Conservation (phyloP, 2,888 invertebrate genomes). For the Pristionchus entomophagus region DNA sequence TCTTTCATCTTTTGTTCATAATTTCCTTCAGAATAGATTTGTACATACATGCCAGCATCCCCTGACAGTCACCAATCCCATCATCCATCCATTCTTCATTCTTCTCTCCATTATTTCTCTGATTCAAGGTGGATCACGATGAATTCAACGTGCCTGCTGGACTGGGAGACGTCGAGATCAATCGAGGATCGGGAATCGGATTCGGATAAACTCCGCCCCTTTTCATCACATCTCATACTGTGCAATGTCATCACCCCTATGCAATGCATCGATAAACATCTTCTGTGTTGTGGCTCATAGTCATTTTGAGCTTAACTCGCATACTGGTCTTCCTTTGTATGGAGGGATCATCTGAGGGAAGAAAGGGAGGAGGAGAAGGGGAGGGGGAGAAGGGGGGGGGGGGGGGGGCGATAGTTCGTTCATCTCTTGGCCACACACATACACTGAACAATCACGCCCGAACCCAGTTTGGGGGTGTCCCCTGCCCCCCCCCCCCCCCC, state of each 20-base stretch:
- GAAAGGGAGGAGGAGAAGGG: background rate
- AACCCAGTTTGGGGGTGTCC: slow-evolving; percentile 35
- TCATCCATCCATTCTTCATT: background rate
- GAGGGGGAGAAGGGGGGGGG: background rate
- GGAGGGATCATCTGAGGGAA: slow-evolving; percentile 26
- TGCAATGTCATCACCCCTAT: background rate
- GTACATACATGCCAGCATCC: too few species aligned
- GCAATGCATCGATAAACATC: slow-evolving; percentile 24
- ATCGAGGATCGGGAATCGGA: slow-evolving; percentile 68
- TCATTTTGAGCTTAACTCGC: slow-evolving; percentile 20
- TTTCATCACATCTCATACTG: background rate
- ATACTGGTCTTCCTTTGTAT: slow-evolving; percentile 38
- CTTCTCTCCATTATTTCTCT: too few species aligned
- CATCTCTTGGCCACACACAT: slow-evolving; percentile 37
- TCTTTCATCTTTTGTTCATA: too few species aligned
- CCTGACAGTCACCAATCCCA: too few species aligned
- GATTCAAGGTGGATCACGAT: slow-evolving; percentile 62
- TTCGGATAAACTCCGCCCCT: slow-evolving; percentile 56
- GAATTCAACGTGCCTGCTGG: slow-evolving; percentile 66
- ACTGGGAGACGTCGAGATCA: slow-evolving; percentile 66
- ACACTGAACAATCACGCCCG: slow-evolving; percentile 30
- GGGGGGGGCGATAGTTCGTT: background rate
- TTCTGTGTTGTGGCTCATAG: slow-evolving; percentile 9
- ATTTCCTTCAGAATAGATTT: too few species aligned
- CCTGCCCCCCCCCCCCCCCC: background rate